These are phyloP conservation scores for Xylota sylvarum DNA, from an alignment of 2,888 invertebrate genomes.

Conservation along the genomic window DNA sequence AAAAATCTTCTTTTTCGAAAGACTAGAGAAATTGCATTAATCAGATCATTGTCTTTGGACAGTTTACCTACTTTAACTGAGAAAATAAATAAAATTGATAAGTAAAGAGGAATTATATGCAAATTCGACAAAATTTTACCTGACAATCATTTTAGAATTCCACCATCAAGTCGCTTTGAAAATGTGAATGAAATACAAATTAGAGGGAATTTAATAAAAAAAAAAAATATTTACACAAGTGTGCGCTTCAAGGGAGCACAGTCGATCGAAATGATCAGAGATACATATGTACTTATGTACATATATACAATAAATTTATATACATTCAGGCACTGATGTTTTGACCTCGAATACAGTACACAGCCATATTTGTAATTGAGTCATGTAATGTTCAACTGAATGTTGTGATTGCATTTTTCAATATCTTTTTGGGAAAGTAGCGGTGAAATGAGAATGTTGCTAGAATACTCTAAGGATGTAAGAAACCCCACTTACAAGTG, in stretches of 20 bases:
- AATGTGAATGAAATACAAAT: slow-evolving; percentile 34
- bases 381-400: too few species aligned
- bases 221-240: slow-evolving; percentile 16
- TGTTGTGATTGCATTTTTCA: too few species aligned
- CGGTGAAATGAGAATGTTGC: too few species aligned
- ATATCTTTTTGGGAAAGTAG: too few species aligned
- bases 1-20: not conserved
- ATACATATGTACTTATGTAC: too few species aligned
- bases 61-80: not conserved
- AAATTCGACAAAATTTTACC: not conserved
- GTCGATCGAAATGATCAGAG: not conserved
- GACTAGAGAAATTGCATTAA: not conserved
- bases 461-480: too few species aligned
- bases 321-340: too few species aligned
- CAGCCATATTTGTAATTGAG: too few species aligned
- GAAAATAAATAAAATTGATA: slow-evolving; percentile 1
- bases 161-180: not conserved
- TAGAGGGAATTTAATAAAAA: not conserved
- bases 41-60: slow-evolving; percentile 1
- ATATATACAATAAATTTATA: too few species aligned
- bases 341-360: too few species aligned
- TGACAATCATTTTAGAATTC: slow-evolving; percentile 15
- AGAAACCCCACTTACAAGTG: too few species aligned
- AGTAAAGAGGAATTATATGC: not conserved
- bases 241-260: not conserved